Percentiles rank a stretch among this genome's conserved stretches.
phyloP scores from a whole-genome alignment of 2,113 vertebrate genomes.

The Malurus melanocephalus region DNA sequence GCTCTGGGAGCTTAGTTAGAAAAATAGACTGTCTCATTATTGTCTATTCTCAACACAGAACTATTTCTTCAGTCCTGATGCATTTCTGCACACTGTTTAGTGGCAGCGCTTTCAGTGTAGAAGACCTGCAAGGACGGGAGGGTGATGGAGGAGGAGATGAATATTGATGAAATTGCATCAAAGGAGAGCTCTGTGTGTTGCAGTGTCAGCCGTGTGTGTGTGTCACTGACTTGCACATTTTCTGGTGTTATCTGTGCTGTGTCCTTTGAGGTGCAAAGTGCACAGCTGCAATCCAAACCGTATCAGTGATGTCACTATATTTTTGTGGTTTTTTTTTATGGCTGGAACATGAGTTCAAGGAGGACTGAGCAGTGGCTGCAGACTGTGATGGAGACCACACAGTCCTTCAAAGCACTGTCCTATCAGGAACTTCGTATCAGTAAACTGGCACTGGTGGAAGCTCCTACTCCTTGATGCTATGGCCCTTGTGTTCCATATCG shows the following conservation, averaged over 20 bases:
- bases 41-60: background rate
- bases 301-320: background rate
- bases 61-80: background rate
- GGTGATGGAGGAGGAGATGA: background rate
- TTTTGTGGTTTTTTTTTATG: background rate
- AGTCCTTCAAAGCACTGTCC: background rate
- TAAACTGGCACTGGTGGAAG: background rate
- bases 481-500: background rate
- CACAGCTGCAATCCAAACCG: background rate
- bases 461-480: background rate
- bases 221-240: background rate
- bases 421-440: background rate
- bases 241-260: background rate
- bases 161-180: background rate
- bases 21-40: background rate
- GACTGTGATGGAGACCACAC: background rate
- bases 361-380: background rate
- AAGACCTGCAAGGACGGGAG: background rate
- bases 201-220: background rate
- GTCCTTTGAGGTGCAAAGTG: background rate
- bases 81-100: background rate
- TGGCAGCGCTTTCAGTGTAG: background rate
- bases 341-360: background rate
- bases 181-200: background rate
- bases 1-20: background rate